Percentiles rank a stretch among this genome's conserved stretches.
phyloP scores from a whole-genome alignment of 2,888 invertebrate genomes.

The Aricia artaxerxes region DNA sequence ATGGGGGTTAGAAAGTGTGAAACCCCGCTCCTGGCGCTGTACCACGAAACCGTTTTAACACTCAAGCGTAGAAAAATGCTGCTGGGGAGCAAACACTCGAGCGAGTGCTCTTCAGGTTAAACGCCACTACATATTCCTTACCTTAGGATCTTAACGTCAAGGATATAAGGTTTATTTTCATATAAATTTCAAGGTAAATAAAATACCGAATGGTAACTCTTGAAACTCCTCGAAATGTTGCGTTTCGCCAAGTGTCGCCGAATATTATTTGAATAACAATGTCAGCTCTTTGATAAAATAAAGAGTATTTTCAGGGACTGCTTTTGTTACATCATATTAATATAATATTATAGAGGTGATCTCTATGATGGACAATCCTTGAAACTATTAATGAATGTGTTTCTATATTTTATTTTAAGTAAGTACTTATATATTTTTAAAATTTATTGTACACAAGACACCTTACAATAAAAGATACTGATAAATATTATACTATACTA shows the following conservation, averaged over 20 bases:
- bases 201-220: conserved; percentile 37
- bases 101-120: conserved; percentile 52
- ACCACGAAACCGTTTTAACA: too few relatives aligned
- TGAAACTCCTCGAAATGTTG: conserved; percentile 50
- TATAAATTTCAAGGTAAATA: neutral
- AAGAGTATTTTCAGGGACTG: neutral
- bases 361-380: too few relatives aligned
- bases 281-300: neutral
- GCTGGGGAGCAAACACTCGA: conserved; percentile 52
- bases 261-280: neutral
- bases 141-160: neutral
- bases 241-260: conserved; percentile 40
- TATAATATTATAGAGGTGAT: too few relatives aligned
- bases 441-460: too few relatives aligned
- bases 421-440: too few relatives aligned
- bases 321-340: neutral
- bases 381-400: too few relatives aligned
- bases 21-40: neutral
- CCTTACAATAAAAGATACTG: too few relatives aligned
- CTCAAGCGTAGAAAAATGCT: neutral
- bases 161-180: neutral
- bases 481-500: too few relatives aligned
- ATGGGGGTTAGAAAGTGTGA: conserved; percentile 4
- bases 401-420: too few relatives aligned
- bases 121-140: conserved; percentile 42